Conservation (phyloP, 2,113 vertebrate genomes). For the Macrotus californicus region DNA sequence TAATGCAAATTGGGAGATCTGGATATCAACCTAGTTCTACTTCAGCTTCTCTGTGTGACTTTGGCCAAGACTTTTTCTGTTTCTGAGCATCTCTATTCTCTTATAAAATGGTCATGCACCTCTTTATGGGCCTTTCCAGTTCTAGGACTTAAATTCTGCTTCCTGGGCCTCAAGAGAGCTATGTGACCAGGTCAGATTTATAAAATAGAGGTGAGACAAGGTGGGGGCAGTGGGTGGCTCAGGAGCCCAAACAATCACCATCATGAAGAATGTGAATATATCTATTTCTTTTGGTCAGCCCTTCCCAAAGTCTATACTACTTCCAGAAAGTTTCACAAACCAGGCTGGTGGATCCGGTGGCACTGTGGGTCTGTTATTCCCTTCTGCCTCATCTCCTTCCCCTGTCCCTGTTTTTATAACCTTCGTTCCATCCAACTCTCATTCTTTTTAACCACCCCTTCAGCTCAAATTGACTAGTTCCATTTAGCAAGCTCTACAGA, state of each 20-base stretch:
- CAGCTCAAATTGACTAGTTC: constrained; percentile 34
- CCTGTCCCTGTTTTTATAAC: constrained; percentile 28
- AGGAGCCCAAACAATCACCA: not conserved
- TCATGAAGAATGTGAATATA: not conserved
- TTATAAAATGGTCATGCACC: not conserved
- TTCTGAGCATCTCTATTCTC: constrained; percentile 15
- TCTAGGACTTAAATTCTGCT: constrained; percentile 14
- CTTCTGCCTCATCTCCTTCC: not conserved
- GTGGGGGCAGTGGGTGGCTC: not conserved
- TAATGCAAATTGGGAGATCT: not conserved
- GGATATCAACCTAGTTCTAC: constrained; percentile 2
- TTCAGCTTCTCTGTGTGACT: constrained; percentile 11
- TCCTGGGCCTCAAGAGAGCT: not conserved
- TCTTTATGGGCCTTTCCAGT: not conserved
- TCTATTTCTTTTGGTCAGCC: not conserved
- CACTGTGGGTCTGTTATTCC: not conserved
- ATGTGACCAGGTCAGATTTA: constrained; percentile 9
- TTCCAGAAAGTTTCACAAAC: constrained; percentile 12
- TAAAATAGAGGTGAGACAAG: not conserved
- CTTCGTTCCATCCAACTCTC: constrained; percentile 14
- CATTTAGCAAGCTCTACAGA: constrained; percentile 42
- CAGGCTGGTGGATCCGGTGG: not conserved
- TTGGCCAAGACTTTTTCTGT: constrained; percentile 2
- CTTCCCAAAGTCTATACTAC: not conserved
- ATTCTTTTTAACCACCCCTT: constrained; percentile 50